phyloP scores from a whole-genome alignment of 2,797 vertebrate genomes.

The Falco rusticolus region DNA sequence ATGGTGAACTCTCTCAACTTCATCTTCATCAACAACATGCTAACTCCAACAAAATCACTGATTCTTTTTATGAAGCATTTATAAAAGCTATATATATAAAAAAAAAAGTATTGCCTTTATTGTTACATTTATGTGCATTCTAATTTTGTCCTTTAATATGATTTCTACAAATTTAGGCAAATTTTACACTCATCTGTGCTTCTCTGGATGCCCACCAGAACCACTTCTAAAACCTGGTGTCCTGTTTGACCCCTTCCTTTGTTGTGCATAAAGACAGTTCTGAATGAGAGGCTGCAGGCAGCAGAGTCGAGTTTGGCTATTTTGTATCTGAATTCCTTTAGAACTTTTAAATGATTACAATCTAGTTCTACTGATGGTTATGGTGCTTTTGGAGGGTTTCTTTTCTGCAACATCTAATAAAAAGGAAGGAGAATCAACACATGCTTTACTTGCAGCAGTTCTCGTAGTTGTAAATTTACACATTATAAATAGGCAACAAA shows the following conservation, averaged over 20 bases:
- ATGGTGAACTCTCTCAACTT: not conserved
- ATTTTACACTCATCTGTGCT: not conserved
- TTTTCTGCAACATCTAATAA: not conserved
- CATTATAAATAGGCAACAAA: not conserved
- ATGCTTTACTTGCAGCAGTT: not conserved
- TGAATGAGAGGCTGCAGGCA: not conserved
- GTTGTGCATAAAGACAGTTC: not conserved
- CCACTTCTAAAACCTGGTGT: not conserved
- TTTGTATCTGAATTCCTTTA: not conserved
- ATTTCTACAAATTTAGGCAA: not conserved
- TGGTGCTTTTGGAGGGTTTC: not conserved
- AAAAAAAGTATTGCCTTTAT: not conserved
- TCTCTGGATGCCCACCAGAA: not conserved
- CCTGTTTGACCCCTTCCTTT: not conserved
- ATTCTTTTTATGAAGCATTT: not conserved
- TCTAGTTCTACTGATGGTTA: not conserved
- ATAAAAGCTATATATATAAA: not conserved
- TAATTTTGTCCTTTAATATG: not conserved
- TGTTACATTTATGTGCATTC: not conserved
- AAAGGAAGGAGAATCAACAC: not conserved
- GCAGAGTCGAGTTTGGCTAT: not conserved
- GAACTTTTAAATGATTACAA: not conserved
- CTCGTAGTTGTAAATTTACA: not conserved
- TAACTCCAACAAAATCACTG: not conserved
- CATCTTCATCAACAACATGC: not conserved